Conservation (phyloP, 2,113 vertebrate genomes). For the Boleophthalmus pectinirostris region DNA sequence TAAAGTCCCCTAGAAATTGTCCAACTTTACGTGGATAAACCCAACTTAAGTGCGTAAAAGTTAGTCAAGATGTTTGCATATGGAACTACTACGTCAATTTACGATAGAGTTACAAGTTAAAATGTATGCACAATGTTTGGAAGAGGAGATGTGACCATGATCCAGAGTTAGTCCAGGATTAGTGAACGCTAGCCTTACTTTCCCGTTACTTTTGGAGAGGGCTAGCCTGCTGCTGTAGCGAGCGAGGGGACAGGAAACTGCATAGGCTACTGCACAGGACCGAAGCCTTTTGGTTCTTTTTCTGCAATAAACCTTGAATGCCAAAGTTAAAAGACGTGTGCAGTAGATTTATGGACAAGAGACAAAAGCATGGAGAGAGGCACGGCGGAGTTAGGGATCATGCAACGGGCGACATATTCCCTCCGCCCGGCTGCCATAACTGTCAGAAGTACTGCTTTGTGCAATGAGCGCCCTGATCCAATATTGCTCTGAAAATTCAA, state of each 20-base stretch:
- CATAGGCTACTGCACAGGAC: background rate
- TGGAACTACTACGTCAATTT: background rate
- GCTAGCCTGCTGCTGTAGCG: background rate
- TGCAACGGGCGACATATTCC: background rate
- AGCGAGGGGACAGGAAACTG: background rate
- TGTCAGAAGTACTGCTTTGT: background rate
- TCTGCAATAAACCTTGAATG: background rate
- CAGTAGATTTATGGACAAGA: background rate
- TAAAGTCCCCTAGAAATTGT: background rate
- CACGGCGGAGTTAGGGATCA: background rate
- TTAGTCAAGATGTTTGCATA: background rate
- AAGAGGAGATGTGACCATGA: background rate
- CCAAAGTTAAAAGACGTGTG: background rate
- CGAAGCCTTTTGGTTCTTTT: background rate
- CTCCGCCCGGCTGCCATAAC: background rate
- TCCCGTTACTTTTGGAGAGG: slow-evolving; percentile 5
- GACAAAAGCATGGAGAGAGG: background rate
- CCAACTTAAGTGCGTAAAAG: background rate
- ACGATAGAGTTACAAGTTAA: too few relatives aligned
- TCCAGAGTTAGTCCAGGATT: background rate
- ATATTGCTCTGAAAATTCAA: background rate
- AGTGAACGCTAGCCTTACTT: background rate
- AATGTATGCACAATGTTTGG: background rate
- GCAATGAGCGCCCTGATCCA: background rate
- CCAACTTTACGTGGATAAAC: background rate